phyloP scores from a whole-genome alignment of 2,888 invertebrate species.

The Sericinus montela region DNA sequence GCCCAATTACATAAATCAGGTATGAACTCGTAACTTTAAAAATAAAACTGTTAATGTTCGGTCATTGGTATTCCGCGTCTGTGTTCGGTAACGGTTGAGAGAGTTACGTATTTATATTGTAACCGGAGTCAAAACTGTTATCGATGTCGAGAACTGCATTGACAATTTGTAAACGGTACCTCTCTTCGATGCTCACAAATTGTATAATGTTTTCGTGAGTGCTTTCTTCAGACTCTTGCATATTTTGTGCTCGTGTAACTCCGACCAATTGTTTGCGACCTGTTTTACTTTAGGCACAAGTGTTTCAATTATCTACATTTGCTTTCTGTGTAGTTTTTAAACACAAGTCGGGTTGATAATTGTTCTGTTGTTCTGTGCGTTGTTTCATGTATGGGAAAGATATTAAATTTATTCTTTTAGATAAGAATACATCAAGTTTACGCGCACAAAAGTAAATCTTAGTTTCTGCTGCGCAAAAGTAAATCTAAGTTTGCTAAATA shows the following conservation, averaged over 20 bases:
- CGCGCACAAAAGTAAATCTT: background rate
- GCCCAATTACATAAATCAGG: conserved; percentile 3
- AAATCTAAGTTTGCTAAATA: too few relatives aligned
- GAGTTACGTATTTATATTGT: conserved; percentile 15
- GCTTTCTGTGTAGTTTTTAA: too few relatives aligned
- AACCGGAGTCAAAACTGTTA: conserved; percentile 11
- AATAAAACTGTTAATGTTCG: conserved; percentile 22
- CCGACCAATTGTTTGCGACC: background rate
- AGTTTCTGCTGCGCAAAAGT: background rate
- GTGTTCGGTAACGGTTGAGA: conserved; percentile 25
- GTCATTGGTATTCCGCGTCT: conserved; percentile 37
- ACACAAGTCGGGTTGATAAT: background rate
- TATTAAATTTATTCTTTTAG: background rate
- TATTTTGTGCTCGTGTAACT: background rate
- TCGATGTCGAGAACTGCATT: conserved; percentile 8
- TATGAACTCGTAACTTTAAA: conserved; percentile 4
- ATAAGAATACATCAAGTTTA: background rate
- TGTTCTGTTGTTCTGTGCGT: background rate
- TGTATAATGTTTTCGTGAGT: background rate
- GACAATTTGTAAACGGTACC: conserved; percentile 6
- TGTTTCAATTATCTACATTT: too few relatives aligned
- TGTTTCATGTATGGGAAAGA: background rate
- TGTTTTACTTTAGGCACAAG: background rate
- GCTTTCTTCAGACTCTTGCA: background rate
- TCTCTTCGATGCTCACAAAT: background rate